phyloP scores from a whole-genome alignment of 2,888 invertebrate species.

The Polietes domitor region DNA sequence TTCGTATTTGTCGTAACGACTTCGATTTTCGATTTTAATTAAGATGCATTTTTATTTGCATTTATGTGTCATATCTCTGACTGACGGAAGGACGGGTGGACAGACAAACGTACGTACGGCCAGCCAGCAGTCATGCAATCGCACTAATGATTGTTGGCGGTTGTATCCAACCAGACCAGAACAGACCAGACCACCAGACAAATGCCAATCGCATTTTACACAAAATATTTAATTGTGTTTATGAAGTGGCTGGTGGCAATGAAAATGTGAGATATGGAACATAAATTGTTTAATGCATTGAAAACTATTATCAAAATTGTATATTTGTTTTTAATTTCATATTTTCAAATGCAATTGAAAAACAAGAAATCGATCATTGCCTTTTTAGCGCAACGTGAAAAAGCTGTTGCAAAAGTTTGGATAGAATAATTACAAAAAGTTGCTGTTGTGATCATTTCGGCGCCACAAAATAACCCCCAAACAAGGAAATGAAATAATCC shows the following conservation, averaged over 20 bases:
- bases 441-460: too few relatives aligned
- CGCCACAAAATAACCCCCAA: too few relatives aligned
- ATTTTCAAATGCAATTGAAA: background rate
- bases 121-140: too few relatives aligned
- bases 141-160: too few relatives aligned
- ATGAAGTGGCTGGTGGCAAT: background rate
- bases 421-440: too few relatives aligned
- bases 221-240: background rate
- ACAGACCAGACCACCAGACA: too few relatives aligned
- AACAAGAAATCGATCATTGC: background rate
- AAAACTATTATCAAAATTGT: background rate
- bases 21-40: background rate
- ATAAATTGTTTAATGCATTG: background rate
- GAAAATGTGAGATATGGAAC: background rate
- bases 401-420: too few relatives aligned
- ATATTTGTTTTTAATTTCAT: background rate
- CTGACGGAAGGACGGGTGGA: background rate
- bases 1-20: background rate
- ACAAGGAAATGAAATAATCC: too few relatives aligned
- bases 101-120: background rate
- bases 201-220: background rate
- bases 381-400: background rate
- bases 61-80: background rate
- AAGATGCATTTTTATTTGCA: background rate
- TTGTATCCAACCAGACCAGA: too few relatives aligned